Evolutionary conservation across 2,797 vertebrate species (phyloP).

Genomic region (Neopelma chrysocephalum): DNA sequence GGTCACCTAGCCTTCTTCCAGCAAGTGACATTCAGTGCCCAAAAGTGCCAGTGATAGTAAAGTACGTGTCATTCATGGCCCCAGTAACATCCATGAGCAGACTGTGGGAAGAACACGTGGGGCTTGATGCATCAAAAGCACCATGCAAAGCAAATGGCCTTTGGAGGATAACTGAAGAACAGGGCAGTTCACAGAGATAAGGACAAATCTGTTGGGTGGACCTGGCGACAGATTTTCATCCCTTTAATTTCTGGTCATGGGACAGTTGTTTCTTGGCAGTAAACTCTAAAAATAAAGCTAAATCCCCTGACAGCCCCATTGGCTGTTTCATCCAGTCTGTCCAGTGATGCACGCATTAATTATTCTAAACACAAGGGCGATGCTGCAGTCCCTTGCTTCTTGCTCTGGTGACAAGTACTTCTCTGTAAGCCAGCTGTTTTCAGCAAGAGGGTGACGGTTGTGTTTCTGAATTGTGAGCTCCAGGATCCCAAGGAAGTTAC

Average conservation of each 20-base stretch:
- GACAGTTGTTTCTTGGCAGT: background rate
- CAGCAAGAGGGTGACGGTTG: background rate
- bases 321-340: background rate
- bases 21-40: background rate
- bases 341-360: background rate
- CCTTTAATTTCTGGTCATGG: background rate
- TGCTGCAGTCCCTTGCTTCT: background rate
- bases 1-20: background rate
- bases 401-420: background rate
- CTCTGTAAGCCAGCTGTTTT: background rate
- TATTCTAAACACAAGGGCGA: background rate
- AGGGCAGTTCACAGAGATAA: background rate
- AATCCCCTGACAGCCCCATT: background rate
- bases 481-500: background rate
- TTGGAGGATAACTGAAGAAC: background rate
- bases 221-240: background rate
- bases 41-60: background rate
- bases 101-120: background rate
- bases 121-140: background rate
- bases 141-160: background rate
- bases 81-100: background rate
- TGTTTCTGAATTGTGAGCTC: background rate
- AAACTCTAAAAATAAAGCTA: conserved; percentile 22
- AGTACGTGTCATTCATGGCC: background rate
- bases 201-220: background rate